Percentiles rank a stretch among this genome's conserved stretches.
These are phyloP conservation scores for Chinchilla lanigera DNA, from an alignment of 2,113 vertebrate genomes.

Conservation along the genomic window DNA sequence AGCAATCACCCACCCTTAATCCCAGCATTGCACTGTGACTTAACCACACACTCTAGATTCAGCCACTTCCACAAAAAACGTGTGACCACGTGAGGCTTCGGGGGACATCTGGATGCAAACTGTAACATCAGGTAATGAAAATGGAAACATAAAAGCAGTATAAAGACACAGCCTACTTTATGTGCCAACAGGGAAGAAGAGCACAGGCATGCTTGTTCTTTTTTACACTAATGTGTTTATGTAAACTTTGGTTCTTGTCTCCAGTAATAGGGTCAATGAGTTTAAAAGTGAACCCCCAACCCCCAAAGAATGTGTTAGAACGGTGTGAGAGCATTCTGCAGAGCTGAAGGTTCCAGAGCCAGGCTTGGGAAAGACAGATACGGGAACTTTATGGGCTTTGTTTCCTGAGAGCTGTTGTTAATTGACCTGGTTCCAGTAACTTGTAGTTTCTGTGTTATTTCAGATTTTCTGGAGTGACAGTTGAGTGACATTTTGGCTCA, in stretches of 20 bases:
- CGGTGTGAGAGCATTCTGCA: neutral
- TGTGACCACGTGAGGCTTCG: neutral
- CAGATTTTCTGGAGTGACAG: neutral
- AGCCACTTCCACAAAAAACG: neutral
- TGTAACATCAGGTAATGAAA: neutral
- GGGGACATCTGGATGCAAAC: neutral
- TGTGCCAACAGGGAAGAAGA: neutral
- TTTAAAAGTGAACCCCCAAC: neutral
- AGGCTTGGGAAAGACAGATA: neutral
- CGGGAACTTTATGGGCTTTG: neutral
- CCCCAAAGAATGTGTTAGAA: neutral
- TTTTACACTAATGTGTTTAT: neutral
- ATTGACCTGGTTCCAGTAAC: neutral
- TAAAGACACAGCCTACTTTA: neutral
- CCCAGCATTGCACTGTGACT: neutral
- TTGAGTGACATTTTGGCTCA: neutral
- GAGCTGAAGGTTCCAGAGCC: neutral
- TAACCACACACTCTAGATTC: neutral
- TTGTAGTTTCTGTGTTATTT: neutral
- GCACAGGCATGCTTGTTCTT: neutral
- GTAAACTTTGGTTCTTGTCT: conserved; percentile 17
- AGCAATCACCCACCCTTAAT: neutral
- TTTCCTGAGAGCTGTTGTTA: neutral
- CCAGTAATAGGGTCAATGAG: neutral
- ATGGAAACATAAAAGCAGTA: neutral